phyloP scores from a whole-genome alignment of 35 echinoderm and acorn worm species.

The Strongylocentrotus purpuratus region DNA sequence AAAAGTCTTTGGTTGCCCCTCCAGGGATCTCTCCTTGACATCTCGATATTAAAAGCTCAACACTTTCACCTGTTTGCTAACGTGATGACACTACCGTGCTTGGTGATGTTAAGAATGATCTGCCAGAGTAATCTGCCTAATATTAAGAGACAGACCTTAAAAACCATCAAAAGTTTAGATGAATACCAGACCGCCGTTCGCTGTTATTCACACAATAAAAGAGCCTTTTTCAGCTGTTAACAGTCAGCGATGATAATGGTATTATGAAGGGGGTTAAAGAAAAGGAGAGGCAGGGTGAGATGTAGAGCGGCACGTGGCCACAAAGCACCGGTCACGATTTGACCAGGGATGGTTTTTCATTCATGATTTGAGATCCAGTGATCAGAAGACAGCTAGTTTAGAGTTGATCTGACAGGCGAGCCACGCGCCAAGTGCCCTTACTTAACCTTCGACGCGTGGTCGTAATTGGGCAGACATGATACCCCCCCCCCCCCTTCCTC shows the following conservation, averaged over 20 bases:
- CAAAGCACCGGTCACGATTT: conserved; percentile 16
- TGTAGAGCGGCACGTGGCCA: conserved; percentile 11
- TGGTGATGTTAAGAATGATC: background rate
- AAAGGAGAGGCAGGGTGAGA: background rate
- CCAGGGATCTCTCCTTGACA: background rate
- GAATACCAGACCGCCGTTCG: background rate
- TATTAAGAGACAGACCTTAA: background rate
- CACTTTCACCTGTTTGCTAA: conserved; percentile 27
- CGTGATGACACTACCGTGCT: conserved; percentile 32
- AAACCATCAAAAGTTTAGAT: background rate
- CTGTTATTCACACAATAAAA: background rate
- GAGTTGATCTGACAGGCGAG: conserved; percentile 19
- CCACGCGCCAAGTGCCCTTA: conserved; percentile 20
- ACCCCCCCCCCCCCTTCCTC: background rate
- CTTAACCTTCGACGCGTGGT: conserved; percentile 41
- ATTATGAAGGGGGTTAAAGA: background rate
- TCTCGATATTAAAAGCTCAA: background rate
- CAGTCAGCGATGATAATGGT: background rate
- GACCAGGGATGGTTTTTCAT: conserved; percentile 24
- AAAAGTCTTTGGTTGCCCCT: background rate
- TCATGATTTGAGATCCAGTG: background rate
- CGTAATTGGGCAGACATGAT: background rate
- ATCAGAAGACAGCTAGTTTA: background rate
- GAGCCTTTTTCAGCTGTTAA: conserved; percentile 28
- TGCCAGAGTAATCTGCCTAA: background rate